These are phyloP conservation scores for Ctenodactylus gundi DNA, from an alignment of 2,113 vertebrate genomes.

Conservation along the genomic window DNA sequence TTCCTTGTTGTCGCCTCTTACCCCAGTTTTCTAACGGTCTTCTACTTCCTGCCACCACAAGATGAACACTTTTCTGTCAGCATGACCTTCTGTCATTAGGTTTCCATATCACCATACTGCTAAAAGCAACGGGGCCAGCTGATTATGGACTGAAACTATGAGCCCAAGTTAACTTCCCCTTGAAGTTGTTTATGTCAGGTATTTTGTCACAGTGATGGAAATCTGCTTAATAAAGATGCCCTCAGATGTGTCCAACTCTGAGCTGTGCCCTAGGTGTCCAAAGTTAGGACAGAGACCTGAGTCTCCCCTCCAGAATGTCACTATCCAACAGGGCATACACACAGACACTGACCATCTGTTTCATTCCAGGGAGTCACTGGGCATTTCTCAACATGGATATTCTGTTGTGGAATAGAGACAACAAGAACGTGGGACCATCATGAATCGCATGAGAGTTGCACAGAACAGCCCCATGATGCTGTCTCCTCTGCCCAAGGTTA, in stretches of 20 bases:
- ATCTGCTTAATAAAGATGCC: background rate
- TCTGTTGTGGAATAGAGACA: background rate
- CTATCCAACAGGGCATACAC: accelerated
- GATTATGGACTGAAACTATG: background rate
- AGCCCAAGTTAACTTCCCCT: background rate
- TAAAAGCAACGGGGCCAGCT: background rate
- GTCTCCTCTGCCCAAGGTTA: too few relatives aligned
- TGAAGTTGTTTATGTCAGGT: background rate
- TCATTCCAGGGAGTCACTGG: background rate
- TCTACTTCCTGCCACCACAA: background rate
- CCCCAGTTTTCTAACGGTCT: background rate
- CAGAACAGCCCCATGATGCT: too few relatives aligned
- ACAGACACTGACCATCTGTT: background rate
- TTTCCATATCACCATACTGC: background rate
- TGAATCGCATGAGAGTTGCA: accelerated
- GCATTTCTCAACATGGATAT: accelerated
- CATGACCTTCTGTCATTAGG: too few relatives aligned
- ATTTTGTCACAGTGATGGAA: background rate
- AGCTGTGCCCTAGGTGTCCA: background rate
- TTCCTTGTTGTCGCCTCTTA: background rate
- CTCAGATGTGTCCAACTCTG: too few relatives aligned
- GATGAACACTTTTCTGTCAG: too few relatives aligned
- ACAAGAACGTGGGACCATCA: too few relatives aligned
- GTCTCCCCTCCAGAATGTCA: background rate
- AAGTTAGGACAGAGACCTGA: background rate